Conservation (phyloP, 1,140 invertebrate genomes). For the Saccostrea echinata region DNA sequence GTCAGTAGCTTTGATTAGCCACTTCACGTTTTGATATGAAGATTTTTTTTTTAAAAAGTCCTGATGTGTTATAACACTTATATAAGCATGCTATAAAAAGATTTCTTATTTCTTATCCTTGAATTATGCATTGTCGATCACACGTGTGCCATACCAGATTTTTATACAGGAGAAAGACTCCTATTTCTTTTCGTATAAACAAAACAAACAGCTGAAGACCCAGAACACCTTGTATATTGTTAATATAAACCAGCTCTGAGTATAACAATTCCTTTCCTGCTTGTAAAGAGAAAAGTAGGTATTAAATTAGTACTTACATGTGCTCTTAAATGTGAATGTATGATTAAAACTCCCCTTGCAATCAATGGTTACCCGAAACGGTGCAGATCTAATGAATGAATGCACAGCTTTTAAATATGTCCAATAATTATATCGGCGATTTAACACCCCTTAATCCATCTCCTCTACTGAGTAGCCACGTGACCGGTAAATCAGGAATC, state of each 20-base stretch:
- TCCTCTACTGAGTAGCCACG: background rate
- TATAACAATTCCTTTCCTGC: background rate
- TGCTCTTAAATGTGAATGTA: background rate
- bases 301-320: background rate
- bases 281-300: background rate
- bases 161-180: constrained; percentile 1
- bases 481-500: constrained; percentile 6
- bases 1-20: background rate
- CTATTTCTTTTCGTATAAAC: background rate
- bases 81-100: background rate
- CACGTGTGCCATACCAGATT: background rate
- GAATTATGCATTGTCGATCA: background rate
- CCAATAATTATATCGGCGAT: constrained; percentile 6
- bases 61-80: too few relatives aligned
- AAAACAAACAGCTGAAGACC: background rate
- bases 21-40: background rate
- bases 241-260: background rate
- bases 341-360: background rate
- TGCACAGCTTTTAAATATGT: background rate
- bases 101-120: background rate
- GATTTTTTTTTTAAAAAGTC: too few relatives aligned
- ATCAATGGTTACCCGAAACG: background rate
- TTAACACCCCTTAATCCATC: constrained; percentile 16
- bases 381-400: background rate
- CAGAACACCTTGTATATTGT: background rate